Conservation (phyloP, 2,888 invertebrate genomes). For the Drosophila lutescens region DNA sequence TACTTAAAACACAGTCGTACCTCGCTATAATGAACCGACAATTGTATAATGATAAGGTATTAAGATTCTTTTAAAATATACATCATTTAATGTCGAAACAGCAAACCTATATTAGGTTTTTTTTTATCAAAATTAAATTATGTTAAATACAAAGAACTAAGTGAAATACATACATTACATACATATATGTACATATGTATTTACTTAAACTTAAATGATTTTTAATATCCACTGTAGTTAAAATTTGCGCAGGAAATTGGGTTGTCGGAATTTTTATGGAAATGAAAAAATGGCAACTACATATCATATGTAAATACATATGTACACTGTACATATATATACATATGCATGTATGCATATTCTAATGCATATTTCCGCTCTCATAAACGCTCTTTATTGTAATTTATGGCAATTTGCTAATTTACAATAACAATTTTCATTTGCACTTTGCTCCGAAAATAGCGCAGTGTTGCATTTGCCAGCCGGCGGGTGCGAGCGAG, state of each 20-base stretch:
- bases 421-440: slow-evolving; percentile 58
- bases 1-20: not conserved
- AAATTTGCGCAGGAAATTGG: not conserved
- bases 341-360: not conserved
- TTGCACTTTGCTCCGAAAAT: slow-evolving; percentile 61
- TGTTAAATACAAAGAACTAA: too few relatives aligned
- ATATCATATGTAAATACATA: not conserved
- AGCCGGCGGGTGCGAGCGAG: slow-evolving; percentile 3
- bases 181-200: not conserved
- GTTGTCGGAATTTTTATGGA: not conserved
- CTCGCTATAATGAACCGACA: not conserved
- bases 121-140: too few relatives aligned
- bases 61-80: too few relatives aligned
- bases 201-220: not conserved
- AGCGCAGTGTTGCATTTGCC: slow-evolving; percentile 38
- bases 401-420: slow-evolving; percentile 53
- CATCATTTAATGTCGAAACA: too few relatives aligned
- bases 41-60: too few relatives aligned
- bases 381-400: slow-evolving; percentile 15
- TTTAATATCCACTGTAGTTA: not conserved
- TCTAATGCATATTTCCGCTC: slow-evolving; percentile 8
- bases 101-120: too few relatives aligned
- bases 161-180: too few relatives aligned
- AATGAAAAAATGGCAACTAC: not conserved
- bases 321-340: too few relatives aligned